These are phyloP conservation scores for Abrostola triplasia DNA, from an alignment of 2,888 invertebrate species.

Conservation along the genomic window DNA sequence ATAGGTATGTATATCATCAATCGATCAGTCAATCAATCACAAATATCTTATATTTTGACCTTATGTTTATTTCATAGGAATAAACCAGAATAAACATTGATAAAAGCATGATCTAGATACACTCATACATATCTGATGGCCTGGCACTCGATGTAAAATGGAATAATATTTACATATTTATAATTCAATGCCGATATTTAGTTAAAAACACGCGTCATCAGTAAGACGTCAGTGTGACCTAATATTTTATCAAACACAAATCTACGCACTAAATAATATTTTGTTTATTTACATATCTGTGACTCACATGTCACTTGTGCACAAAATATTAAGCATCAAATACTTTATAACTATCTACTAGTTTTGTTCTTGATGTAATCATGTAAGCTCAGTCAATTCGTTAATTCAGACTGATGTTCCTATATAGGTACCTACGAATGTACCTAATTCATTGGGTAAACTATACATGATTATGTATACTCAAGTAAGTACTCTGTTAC, in stretches of 20 bases:
- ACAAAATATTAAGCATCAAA: too few species aligned
- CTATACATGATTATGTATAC: too few species aligned
- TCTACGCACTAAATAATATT: slow-evolving; percentile 21
- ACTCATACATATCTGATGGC: slow-evolving; percentile 4
- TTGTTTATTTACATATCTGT: not conserved
- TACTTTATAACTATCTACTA: too few species aligned
- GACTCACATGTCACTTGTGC: too few species aligned
- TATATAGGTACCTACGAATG: too few species aligned
- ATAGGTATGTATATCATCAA: too few species aligned
- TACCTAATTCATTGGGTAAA: too few species aligned
- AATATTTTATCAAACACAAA: slow-evolving; percentile 29
- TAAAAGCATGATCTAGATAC: slow-evolving; percentile 20
- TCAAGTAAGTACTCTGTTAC: too few species aligned
- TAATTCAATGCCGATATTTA: slow-evolving; percentile 40
- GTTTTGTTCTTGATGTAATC: too few species aligned
- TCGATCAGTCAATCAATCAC: too few species aligned
- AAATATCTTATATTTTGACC: not conserved
- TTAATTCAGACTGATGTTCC: too few species aligned
- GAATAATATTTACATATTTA: slow-evolving; percentile 44
- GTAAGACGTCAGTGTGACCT: slow-evolving; percentile 35
- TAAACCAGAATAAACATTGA: slow-evolving; percentile 10
- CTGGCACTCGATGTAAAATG: slow-evolving; percentile 15
- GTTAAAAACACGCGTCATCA: slow-evolving; percentile 47
- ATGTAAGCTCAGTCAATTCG: too few species aligned
- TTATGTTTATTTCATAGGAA: not conserved